phyloP scores from a whole-genome alignment of 2,113 vertebrate genomes.

The Rattus rattus region DNA sequence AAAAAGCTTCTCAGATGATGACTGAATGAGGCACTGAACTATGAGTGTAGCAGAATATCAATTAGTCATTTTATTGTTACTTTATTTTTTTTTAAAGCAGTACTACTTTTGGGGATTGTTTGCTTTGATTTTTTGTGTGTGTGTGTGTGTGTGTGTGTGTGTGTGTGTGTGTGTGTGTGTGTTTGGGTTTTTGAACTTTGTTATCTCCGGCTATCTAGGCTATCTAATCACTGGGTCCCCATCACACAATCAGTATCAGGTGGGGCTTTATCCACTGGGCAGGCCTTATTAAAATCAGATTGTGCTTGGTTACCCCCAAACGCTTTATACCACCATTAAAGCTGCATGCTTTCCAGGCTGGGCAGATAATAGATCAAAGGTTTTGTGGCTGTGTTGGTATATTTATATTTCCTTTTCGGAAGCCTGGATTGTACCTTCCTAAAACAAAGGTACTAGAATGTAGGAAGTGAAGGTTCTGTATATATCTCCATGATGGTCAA shows the following conservation, averaged over 20 bases:
- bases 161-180: too few species aligned
- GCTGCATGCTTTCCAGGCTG: background rate
- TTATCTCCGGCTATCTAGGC: background rate
- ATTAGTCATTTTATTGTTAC: background rate
- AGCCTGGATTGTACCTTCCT: background rate
- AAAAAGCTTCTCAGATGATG: background rate
- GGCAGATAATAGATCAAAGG: background rate
- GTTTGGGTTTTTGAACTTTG: background rate
- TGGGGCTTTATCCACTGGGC: background rate
- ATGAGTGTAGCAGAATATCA: background rate
- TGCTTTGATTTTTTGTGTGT: too few species aligned
- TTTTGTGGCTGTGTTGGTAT: background rate
- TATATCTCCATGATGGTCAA: background rate
- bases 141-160: too few species aligned
- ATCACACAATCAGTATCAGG: too few species aligned
- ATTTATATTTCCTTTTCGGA: background rate
- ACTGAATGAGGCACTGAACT: background rate
- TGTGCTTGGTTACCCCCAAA: background rate
- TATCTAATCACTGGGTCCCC: background rate
- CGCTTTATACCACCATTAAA: background rate
- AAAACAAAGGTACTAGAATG: background rate
- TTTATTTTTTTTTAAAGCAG: background rate
- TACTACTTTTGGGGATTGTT: background rate
- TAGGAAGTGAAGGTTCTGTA: background rate
- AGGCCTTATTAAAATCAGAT: background rate